phyloP scores from a whole-genome alignment of 2,888 invertebrate genomes.

The Caenorhabditis parvicauda region DNA sequence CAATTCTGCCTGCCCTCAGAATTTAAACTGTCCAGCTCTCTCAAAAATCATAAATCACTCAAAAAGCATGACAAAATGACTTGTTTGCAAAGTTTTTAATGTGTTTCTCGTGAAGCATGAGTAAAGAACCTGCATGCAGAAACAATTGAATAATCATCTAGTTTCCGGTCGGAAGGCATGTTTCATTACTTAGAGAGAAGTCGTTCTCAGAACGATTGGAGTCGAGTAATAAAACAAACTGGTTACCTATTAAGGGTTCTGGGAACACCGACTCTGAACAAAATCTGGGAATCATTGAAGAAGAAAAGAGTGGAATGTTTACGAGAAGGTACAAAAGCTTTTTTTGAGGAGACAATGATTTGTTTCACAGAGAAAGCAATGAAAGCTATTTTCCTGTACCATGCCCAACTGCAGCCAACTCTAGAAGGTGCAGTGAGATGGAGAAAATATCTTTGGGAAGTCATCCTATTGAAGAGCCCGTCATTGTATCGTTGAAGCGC shows the following conservation, averaged over 20 bases:
- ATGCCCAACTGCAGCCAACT: constrained; percentile 34
- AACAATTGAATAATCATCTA: no score
- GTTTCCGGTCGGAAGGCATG: no score
- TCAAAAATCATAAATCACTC: no score
- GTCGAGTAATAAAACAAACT: not conserved
- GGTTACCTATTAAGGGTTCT: constrained; percentile 21
- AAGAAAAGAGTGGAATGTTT: constrained; percentile 35
- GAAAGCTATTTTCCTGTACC: constrained; percentile 34
- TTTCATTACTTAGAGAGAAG: no score
- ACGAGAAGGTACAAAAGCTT: constrained; percentile 16
- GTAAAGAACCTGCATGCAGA: no score
- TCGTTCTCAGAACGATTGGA: no score
- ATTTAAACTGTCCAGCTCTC: no score
- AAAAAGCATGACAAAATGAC: no score
- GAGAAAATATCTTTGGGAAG: constrained; percentile 29
- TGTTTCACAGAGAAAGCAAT: constrained; percentile 19
- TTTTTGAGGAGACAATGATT: not conserved
- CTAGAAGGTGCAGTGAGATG: constrained; percentile 37
- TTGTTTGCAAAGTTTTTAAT: no score
- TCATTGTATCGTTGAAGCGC: not conserved
- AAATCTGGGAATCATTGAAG: constrained; percentile 46
- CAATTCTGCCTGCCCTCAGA: no score
- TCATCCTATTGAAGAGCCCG: constrained; percentile 14
- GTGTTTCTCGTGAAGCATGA: no score
- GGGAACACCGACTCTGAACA: constrained; percentile 36